phyloP scores from a whole-genome alignment of 2,888 invertebrate genomes.

The Orthonevra nobilis region DNA sequence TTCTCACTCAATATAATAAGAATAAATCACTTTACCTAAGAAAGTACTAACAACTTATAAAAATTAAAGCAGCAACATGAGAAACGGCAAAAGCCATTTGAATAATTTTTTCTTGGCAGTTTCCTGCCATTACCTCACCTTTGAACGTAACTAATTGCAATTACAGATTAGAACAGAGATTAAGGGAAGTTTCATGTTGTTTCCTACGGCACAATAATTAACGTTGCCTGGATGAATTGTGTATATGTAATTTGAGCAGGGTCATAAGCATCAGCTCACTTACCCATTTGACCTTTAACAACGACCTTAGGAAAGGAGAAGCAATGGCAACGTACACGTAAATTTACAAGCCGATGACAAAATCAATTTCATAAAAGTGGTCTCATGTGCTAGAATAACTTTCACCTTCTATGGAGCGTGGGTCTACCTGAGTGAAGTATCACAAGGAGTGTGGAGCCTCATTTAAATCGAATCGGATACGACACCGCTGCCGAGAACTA shows the following conservation, averaged over 20 bases:
- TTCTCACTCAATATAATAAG: constrained; percentile 19
- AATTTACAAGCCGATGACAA: background rate
- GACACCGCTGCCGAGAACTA: background rate
- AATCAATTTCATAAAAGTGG: constrained; percentile 24
- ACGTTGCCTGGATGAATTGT: constrained; percentile 14
- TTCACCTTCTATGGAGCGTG: background rate
- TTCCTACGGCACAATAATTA: constrained; percentile 22
- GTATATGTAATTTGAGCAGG: background rate
- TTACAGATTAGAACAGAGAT: constrained; percentile 41
- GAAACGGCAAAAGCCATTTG: constrained; percentile 1
- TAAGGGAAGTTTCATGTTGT: constrained; percentile 21
- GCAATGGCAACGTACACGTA: background rate
- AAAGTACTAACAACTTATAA: constrained; percentile 1
- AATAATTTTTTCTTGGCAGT: constrained; percentile 16
- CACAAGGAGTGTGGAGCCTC: background rate
- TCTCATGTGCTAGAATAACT: constrained; percentile 13
- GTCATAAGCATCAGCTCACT: constrained; percentile 6
- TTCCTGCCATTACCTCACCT: background rate
- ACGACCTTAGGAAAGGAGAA: constrained; percentile 23
- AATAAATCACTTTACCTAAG: constrained; percentile 24
- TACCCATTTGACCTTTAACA: constrained; percentile 23
- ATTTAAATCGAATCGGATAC: constrained; percentile 30
- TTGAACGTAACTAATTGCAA: constrained; percentile 39
- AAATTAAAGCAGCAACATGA: background rate
- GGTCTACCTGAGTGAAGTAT: background rate